Conservation (phyloP, 2,888 invertebrate genomes). For the Polyommatus icarus region DNA sequence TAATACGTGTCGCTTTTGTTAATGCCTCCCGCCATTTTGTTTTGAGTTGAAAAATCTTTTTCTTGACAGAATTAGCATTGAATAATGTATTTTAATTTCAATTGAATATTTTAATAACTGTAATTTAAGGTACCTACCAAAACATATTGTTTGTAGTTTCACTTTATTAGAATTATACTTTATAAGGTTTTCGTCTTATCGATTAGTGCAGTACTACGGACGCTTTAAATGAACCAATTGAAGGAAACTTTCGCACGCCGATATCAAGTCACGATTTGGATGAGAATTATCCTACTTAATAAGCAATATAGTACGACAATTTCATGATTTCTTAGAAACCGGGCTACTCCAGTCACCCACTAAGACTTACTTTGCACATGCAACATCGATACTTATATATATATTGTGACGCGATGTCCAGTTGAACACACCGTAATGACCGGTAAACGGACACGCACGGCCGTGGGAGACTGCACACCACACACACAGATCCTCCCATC, state of each 20-base stretch:
- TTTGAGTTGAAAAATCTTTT: slow-evolving; percentile 44
- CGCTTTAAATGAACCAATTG: background rate
- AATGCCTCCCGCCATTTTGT: slow-evolving; percentile 49
- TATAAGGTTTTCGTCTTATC: background rate
- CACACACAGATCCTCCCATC: slow-evolving; percentile 26
- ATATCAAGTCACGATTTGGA: no score
- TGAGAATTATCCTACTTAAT: no score
- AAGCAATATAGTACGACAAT: background rate
- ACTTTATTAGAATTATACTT: background rate
- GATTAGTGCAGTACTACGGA: background rate
- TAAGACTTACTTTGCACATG: background rate
- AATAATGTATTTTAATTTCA: slow-evolving; percentile 1
- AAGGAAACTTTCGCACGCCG: no score
- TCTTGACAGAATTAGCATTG: slow-evolving; percentile 24
- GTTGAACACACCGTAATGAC: slow-evolving; percentile 28
- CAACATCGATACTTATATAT: background rate
- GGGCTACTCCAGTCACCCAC: background rate
- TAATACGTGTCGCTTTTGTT: slow-evolving; percentile 55
- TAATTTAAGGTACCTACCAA: background rate
- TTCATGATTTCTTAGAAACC: background rate
- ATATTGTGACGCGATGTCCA: slow-evolving; percentile 19
- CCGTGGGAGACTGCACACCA: slow-evolving; percentile 26
- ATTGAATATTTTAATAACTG: background rate
- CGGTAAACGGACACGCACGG: slow-evolving; percentile 25
- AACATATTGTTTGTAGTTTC: background rate